phyloP scores from a whole-genome alignment of 2,888 invertebrate genomes.

The Lithodes maja region DNA sequence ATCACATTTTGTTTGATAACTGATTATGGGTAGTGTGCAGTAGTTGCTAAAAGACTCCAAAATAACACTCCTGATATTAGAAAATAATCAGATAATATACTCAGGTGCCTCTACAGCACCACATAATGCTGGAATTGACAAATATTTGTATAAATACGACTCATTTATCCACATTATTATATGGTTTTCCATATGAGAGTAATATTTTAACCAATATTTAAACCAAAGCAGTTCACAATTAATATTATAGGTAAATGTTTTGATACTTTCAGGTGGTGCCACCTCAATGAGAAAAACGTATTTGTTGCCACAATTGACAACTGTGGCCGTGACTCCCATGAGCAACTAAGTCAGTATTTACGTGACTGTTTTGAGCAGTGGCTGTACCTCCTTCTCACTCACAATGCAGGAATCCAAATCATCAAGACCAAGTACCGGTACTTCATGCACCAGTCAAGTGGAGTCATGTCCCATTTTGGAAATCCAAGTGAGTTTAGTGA shows the following conservation, averaged over 20 bases:
- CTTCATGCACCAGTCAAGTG: slow-evolving; percentile 17
- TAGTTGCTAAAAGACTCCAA: slow-evolving; percentile 28
- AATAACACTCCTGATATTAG: slow-evolving; percentile 8
- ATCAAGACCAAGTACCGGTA: slow-evolving; percentile 14
- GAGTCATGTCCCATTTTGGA: slow-evolving; percentile 14
- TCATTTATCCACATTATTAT: neutral
- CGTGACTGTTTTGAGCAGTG: neutral
- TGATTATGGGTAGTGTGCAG: neutral
- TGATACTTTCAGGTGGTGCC: neutral
- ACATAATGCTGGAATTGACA: neutral
- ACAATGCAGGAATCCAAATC: slow-evolving; percentile 14
- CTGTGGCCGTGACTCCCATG: slow-evolving; percentile 7
- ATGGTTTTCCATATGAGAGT: slow-evolving; percentile 10
- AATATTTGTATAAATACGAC: slow-evolving; percentile 16
- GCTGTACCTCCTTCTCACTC: slow-evolving; percentile 13
- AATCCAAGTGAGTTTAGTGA: slow-evolving; percentile 3
- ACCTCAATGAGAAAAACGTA: neutral
- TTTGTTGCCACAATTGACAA: neutral
- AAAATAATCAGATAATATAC: neutral
- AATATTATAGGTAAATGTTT: neutral
- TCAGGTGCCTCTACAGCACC: slow-evolving; percentile 4
- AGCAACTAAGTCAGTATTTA: slow-evolving; percentile 15
- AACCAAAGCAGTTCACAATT: neutral
- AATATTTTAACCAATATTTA: neutral
- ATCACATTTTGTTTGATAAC: neutral